Base-by-base conservation (phyloP, 2,888 invertebrate genomes). In the Heliconius erato region DNA sequence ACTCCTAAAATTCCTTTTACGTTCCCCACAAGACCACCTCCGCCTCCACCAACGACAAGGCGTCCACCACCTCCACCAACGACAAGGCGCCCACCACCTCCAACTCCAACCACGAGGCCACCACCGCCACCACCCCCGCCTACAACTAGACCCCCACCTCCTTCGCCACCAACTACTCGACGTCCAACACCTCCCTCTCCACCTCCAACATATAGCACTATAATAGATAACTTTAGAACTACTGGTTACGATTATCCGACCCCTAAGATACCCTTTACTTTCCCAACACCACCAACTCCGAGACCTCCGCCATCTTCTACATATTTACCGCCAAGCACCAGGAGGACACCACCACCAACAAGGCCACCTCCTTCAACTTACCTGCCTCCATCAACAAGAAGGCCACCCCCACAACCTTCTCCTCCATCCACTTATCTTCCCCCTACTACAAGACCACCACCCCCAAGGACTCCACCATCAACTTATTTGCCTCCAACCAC, bases 241-340 rank as follows among this genome's bases (percentile, higher is more conserved):
- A 91, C 92, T 44, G 91, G 91, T 1, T 92, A 92, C 84, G 88
- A 87, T 26, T 91, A 92, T 76, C 89, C 91, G 6, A 88, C 88
- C 5, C 90, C 92, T 40, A 88, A 85, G 82, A 86, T 88, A 40
- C 86, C 85, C n/a, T 90, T 86, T 80, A 90, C 88, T 59, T 81
- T 89, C 85, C 87, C 88, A 19, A 86, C 87, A 23, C 74, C 74
- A 32, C 35, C 74, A 54, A 74, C 74, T 54, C 23, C 54, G 2
- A 79, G 80, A 68, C 86, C 82, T 79, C 88, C 84, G 40, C 85
- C 87, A 26, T 85, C 77, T 28, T 65, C 65, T 16, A 80, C 80
- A 14, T 80, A 80, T 19, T 32, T 80, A 19, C 82, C 82, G 19
- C 79, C 83, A 28, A 71, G 79, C 23, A 82, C 82, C 12, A 82